phyloP scores from a whole-genome alignment of 2,888 invertebrate species.

The Patella ulyssiponensis region DNA sequence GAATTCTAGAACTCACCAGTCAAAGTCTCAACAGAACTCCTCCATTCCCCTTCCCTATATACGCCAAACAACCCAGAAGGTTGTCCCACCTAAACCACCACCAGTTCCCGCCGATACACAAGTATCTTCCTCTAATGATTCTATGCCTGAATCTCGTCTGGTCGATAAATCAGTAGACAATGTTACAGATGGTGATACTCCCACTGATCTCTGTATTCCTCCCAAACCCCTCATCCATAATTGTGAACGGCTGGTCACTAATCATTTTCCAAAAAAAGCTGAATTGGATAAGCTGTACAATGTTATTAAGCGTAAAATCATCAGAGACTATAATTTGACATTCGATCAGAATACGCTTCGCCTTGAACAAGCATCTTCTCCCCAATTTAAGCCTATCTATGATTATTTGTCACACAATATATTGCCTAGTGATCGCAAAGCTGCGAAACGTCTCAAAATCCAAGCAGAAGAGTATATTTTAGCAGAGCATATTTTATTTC shows the following conservation, averaged over 20 bases:
- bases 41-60: too few relatives aligned
- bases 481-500: neutral
- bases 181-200: too few relatives aligned
- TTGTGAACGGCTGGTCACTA: neutral
- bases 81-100: too few relatives aligned
- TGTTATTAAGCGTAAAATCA: neutral
- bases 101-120: too few relatives aligned
- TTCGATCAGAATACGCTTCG: neutral
- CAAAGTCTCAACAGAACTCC: too few relatives aligned
- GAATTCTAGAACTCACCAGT: too few relatives aligned
- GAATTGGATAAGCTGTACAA: neutral
- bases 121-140: too few relatives aligned
- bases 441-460: neutral
- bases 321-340: neutral
- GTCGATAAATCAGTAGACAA: too few relatives aligned
- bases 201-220: too few relatives aligned
- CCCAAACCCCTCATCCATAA: neutral
- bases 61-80: too few relatives aligned
- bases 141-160: too few relatives aligned
- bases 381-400: neutral
- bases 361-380: neutral
- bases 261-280: neutral
- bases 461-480: constrained; percentile 1
- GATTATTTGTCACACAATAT: neutral
- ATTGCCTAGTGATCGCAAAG: neutral